Evolutionary conservation across 2,113 vertebrate species (phyloP).

Genomic region (Hippocampus mohnikei): DNA sequence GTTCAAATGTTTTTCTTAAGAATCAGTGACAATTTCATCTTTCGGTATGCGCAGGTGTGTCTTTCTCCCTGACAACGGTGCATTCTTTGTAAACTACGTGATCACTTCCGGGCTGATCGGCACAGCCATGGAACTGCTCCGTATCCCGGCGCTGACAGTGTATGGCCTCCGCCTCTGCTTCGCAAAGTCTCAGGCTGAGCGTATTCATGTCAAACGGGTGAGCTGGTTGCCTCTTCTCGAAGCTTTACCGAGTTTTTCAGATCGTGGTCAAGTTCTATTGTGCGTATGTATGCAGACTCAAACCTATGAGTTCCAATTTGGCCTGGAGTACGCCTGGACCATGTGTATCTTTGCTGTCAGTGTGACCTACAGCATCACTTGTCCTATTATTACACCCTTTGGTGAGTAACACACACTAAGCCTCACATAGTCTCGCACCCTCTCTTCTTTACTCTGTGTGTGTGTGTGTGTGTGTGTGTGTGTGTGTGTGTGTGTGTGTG

Average conservation of each 20-base stretch:
- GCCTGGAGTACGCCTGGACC: conserved; percentile 94
- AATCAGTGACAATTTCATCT: neutral
- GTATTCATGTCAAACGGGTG: conserved; percentile 89
- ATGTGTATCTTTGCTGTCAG: conserved; percentile 91
- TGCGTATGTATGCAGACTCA: conserved; percentile 76
- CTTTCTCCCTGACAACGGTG: conserved; percentile 93
- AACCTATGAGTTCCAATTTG: conserved; percentile 93
- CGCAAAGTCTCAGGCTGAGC: conserved; percentile 86
- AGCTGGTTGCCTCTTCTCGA: neutral
- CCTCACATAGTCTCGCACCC: neutral
- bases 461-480: neutral
- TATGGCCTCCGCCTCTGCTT: conserved; percentile 87
- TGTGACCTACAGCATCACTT: conserved; percentile 95
- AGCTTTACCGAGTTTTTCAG: neutral
- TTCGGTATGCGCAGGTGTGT: conserved; percentile 79
- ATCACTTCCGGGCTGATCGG: conserved; percentile 89
- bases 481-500: too few species aligned
- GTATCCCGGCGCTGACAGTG: conserved; percentile 82
- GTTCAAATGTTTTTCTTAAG: neutral
- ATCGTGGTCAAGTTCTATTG: neutral
- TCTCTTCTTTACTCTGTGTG: neutral
- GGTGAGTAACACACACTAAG: conserved; percentile 74
- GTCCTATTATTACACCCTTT: conserved; percentile 90
- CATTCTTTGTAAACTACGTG: conserved; percentile 95
- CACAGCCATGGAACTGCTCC: conserved; percentile 88